phyloP scores from a whole-genome alignment of 1,140 invertebrate genomes.

The Ladona fulva region DNA sequence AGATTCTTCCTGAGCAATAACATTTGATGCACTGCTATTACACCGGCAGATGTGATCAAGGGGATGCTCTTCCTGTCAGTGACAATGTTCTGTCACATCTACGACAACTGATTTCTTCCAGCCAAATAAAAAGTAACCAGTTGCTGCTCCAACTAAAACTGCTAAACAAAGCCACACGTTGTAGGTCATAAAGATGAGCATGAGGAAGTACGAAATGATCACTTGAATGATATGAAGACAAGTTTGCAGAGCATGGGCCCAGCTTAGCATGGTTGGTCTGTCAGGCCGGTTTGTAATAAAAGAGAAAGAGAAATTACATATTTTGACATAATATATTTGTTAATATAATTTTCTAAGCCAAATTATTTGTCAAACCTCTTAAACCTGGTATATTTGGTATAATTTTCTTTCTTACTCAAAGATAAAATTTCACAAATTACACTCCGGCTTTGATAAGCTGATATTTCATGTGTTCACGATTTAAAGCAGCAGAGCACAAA shows the following conservation, averaged over 20 bases:
- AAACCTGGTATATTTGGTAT: too few species aligned
- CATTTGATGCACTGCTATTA: background rate
- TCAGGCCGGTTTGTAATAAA: constrained; percentile 31
- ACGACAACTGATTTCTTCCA: constrained; percentile 85
- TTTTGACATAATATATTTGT: background rate
- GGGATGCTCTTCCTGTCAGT: constrained; percentile 42
- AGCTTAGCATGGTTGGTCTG: constrained; percentile 70
- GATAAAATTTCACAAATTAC: too few species aligned
- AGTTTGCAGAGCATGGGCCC: constrained; percentile 77
- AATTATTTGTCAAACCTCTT: too few species aligned
- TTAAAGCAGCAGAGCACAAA: too few species aligned
- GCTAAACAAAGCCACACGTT: constrained; percentile 89
- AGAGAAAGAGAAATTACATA: background rate
- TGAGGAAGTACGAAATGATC: constrained; percentile 82
- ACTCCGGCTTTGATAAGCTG: too few species aligned
- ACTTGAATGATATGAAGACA: constrained; percentile 83
- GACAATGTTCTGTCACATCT: constrained; percentile 91
- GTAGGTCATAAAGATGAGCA: constrained; percentile 99
- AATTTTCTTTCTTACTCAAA: too few species aligned
- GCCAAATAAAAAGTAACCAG: constrained; percentile 89
- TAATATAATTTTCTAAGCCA: too few species aligned
- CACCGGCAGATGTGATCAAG: background rate
- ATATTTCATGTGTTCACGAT: too few species aligned
- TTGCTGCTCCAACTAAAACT: constrained; percentile 77
- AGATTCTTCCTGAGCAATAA: background rate